Evolutionary conservation across 2,888 invertebrate genomes (phyloP), one percentile per base, ranked within the genome.

Genomic region (Melanchra persicariae): DNA sequence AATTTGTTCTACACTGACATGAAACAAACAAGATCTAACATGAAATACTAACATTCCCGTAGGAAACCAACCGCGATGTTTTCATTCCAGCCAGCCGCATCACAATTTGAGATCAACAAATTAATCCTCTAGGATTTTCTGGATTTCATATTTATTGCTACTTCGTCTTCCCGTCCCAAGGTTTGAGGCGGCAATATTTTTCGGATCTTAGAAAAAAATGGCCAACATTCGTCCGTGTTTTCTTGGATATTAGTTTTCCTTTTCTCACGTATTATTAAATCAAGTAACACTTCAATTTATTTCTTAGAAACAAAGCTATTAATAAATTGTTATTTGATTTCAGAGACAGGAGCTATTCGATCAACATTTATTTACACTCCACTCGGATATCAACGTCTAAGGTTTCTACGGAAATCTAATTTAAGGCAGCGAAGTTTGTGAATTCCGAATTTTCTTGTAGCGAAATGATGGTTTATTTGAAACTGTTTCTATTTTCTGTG

Each of bases 181-280:
- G 58, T 70, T 69, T 45, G 17, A 34, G 9, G 51, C 22, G 37
- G 78, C 69, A 79, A 82, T 87, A 84, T 81, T 84, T 85, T 85
- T 79, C 10, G 82, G 77, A 66, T 77, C 81, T 82, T 70, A 69
- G 65, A 80, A 84, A 85, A 86, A 86, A 85, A 80, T 67, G 69
- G 70, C 73, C 54, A 58, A 68, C 74, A 82, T 86, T 84, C 81
- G 76, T 81, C 47, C 67, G 81, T 74, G 77, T 87, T 82, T 75
- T 71, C 58, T 70, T 59, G 55, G 73, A 83, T 83, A 89, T 89
- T 88, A 87, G 84, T 87, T 87, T 86, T 60, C 67, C 82, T 86
- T 81, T 83, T 84, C 81, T 82, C 79, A 79, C 63, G 68, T 79
- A 84, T 87, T 85, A 89, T 88, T 87, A 85, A 85, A 85, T 81